These are phyloP conservation scores for Zoanthus solanderi DNA, from an alignment of 92 coral and sea anemone genomes.

Conservation along the genomic window DNA sequence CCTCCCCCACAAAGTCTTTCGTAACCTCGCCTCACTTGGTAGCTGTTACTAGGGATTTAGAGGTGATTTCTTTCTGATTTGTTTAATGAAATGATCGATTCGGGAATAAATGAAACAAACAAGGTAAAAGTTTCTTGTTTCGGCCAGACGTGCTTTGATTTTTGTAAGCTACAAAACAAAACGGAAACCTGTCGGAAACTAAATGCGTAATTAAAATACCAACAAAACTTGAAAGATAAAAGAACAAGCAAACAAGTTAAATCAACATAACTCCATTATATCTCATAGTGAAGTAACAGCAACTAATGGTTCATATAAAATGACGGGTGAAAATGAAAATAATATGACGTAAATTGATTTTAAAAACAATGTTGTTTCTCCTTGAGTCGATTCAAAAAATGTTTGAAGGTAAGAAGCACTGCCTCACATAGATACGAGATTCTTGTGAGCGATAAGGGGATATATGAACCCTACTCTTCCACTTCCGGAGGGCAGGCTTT, in stretches of 20 bases:
- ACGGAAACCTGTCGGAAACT: conserved; percentile 46
- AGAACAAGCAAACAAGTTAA: not conserved
- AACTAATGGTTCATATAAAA: conserved; percentile 13
- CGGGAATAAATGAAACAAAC: not conserved
- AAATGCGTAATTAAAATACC: conserved; percentile 44
- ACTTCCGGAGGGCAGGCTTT: conserved; percentile 34
- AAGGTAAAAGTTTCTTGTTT: not conserved
- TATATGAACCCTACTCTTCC: conserved; percentile 26
- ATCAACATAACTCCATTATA: conserved; percentile 35
- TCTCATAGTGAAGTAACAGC: conserved; percentile 19
- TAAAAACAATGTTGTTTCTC: not conserved
- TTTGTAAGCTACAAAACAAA: not conserved
- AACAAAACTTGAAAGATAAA: conserved; percentile 32
- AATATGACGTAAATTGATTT: not conserved
- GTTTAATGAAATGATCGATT: not conserved
- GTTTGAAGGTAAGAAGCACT: not conserved
- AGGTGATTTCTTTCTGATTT: not conserved
- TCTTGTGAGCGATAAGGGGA: conserved; percentile 25
- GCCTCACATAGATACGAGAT: conserved; percentile 33
- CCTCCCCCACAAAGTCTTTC: conserved; percentile 38
- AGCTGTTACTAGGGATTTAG: not conserved
- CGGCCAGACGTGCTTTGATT: not conserved
- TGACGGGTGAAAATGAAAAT: not conserved
- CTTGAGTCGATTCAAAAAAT: not conserved
- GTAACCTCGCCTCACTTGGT: conserved; percentile 31